Percentiles rank a stretch among this genome's conserved stretches.
These are phyloP conservation scores for Mesoclemmys tuberculata DNA, from an alignment of 2,113 vertebrate genomes.

Conservation along the genomic window DNA sequence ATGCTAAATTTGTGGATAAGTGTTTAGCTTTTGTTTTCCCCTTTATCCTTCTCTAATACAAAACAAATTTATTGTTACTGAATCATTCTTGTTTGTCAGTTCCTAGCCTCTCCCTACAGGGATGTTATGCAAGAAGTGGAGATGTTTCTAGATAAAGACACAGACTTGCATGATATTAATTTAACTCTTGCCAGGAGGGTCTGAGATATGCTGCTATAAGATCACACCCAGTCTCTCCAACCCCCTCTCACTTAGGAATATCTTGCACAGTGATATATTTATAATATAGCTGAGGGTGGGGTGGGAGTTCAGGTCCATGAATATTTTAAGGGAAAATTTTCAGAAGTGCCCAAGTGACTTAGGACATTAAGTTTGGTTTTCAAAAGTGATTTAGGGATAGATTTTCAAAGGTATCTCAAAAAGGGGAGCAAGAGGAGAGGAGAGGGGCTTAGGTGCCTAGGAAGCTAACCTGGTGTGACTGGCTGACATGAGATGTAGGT, in stretches of 20 bases:
- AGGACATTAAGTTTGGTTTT: neutral
- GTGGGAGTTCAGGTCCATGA: neutral
- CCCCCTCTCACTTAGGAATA: conserved; percentile 24
- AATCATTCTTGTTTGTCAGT: conserved; percentile 65
- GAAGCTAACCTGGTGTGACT: too few species aligned
- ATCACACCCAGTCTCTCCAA: conserved; percentile 37
- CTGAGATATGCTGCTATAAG: conserved; percentile 31
- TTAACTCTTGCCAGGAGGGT: conserved; percentile 22
- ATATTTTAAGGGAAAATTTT: neutral
- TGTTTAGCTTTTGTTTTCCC: conserved; percentile 27
- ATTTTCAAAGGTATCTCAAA: neutral
- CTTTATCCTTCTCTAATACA: conserved; percentile 33
- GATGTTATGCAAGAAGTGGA: conserved; percentile 41
- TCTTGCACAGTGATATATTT: neutral
- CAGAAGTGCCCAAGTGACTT: neutral
- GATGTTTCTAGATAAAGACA: conserved; percentile 54
- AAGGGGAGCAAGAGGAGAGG: too few species aligned
- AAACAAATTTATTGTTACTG: conserved; percentile 54
- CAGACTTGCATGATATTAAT: conserved; percentile 63
- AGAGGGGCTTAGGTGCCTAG: too few species aligned
- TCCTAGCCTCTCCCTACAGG: conserved; percentile 57
- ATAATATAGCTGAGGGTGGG: neutral
- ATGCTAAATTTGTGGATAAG: conserved; percentile 20
- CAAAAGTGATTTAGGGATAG: neutral
- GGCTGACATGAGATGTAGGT: too few species aligned